Percentiles rank a stretch among this genome's conserved stretches.
Conservation (phyloP, 2,797 vertebrate species). For the Epinephelus awoara region DNA sequence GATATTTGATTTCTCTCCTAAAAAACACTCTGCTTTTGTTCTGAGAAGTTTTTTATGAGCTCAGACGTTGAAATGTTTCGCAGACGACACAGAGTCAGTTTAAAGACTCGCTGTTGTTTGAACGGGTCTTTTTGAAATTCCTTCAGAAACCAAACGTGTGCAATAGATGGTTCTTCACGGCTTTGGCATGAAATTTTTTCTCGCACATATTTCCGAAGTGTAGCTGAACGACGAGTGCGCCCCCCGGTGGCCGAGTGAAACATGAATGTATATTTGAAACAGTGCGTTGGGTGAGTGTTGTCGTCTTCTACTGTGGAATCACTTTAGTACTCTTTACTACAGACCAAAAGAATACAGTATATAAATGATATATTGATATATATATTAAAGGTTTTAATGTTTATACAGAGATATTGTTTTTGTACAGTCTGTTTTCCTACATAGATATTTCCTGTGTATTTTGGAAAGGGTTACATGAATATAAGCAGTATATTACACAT, state of each 20-base stretch:
- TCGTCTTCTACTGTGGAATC: constrained; percentile 86
- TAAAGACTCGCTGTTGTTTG: background rate
- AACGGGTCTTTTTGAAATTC: background rate
- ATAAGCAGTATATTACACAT: constrained; percentile 21
- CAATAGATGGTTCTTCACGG: background rate
- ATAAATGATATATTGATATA: constrained; percentile 80
- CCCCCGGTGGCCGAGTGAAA: constrained; percentile 67
- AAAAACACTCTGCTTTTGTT: background rate
- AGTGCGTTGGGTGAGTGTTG: constrained; percentile 73
- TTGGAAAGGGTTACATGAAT: constrained; percentile 84
- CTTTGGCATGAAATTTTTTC: background rate
- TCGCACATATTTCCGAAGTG: constrained; percentile 11
- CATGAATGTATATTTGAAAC: constrained; percentile 89
- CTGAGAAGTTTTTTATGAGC: too few species aligned
- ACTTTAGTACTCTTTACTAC: constrained; percentile 86
- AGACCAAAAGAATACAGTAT: constrained; percentile 87
- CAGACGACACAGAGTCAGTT: background rate
- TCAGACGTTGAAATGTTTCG: background rate
- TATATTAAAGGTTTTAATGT: constrained; percentile 91
- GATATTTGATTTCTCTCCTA: too few species aligned
- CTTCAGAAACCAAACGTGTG: background rate
- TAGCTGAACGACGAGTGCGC: constrained; percentile 57
- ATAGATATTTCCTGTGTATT: constrained; percentile 82
- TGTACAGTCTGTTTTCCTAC: constrained; percentile 93
- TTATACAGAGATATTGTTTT: constrained; percentile 91